These are phyloP conservation scores for Florisuga fusca DNA, from an alignment of 2,797 vertebrate species.

Conservation along the genomic window DNA sequence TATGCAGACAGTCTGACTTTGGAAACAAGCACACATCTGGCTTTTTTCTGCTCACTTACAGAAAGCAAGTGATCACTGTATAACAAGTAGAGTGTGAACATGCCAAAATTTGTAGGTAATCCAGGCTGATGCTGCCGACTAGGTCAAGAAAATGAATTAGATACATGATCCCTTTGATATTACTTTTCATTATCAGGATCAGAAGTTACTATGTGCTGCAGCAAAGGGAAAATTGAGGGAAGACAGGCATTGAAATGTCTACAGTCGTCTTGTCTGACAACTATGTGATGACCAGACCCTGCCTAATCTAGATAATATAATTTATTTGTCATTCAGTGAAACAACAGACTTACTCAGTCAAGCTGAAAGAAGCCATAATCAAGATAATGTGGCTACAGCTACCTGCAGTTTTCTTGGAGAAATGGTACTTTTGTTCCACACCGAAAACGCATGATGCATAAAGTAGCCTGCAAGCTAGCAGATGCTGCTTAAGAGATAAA, in stretches of 20 bases:
- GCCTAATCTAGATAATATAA: background rate
- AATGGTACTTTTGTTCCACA: background rate
- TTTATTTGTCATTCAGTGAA: background rate
- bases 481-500: background rate
- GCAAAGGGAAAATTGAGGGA: background rate
- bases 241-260: background rate
- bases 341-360: background rate
- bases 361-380: background rate
- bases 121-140: background rate
- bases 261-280: background rate
- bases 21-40: background rate
- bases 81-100: rapidly evolving
- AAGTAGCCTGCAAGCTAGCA: background rate
- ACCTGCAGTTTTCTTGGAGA: background rate
- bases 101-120: background rate
- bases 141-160: background rate
- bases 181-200: background rate
- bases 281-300: background rate
- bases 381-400: background rate
- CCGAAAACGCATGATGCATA: background rate
- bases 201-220: background rate
- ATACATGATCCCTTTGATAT: background rate
- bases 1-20: background rate
- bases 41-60: background rate
- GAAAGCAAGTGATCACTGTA: background rate